phyloP scores from a whole-genome alignment of 2,113 vertebrate species.

The Thalassoma bifasciatum region DNA sequence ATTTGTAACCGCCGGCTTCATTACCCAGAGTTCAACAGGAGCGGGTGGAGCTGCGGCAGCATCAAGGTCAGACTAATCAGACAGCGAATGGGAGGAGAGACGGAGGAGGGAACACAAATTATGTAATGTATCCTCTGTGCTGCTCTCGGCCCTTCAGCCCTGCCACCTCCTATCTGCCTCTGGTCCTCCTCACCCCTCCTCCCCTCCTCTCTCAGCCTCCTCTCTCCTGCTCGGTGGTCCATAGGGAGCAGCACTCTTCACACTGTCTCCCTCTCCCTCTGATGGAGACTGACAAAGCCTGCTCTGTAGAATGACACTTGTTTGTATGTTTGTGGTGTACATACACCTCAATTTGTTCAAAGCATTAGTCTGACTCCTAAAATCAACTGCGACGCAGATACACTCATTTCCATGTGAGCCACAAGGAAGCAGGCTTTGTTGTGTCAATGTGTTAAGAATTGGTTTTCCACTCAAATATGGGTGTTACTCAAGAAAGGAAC shows the following conservation, averaged over 20 bases:
- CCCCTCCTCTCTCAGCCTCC: not conserved
- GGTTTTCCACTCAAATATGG: no score
- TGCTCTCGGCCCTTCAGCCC: slow-evolving; percentile 39
- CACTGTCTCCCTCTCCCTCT: slow-evolving; percentile 61
- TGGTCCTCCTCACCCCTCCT: not conserved
- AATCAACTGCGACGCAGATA: not conserved
- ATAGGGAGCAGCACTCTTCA: slow-evolving; percentile 83
- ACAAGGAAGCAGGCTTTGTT: not conserved
- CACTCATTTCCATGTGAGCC: not conserved
- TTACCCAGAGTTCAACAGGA: slow-evolving; percentile 79
- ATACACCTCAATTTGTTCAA: slow-evolving; percentile 1
- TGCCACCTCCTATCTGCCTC: slow-evolving; percentile 49
- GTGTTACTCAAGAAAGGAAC: not conserved
- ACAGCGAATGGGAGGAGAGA: slow-evolving; percentile 53
- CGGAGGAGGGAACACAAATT: slow-evolving; percentile 59
- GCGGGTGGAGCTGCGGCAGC: slow-evolving; percentile 57
- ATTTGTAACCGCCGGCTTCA: slow-evolving; percentile 75
- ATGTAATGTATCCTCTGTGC: slow-evolving; percentile 67
- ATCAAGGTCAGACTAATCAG: slow-evolving; percentile 78
- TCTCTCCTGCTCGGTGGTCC: slow-evolving; percentile 56
- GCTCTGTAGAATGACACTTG: slow-evolving; percentile 34
- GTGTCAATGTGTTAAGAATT: not conserved
- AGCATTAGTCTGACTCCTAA: not conserved
- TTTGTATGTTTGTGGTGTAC: slow-evolving; percentile 21
- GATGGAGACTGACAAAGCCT: slow-evolving; percentile 68